Base-by-base conservation (phyloP, 2,888 invertebrate species). In the Chloroclysta siterata region DNA sequence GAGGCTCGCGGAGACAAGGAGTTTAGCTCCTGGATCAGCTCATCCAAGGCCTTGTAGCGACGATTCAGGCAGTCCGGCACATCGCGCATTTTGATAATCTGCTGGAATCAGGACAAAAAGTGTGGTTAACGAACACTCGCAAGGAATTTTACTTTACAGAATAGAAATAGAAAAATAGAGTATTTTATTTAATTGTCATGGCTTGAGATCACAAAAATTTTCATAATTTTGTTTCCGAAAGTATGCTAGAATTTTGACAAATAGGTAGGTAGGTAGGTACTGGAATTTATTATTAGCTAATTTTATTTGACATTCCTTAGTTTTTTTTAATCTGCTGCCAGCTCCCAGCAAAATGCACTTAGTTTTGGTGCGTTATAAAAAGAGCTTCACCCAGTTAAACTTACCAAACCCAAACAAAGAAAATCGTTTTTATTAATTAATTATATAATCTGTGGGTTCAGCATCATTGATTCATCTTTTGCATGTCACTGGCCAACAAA, bases 31-130 rank as follows among this genome's bases (percentile, higher is more conserved):
- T 72, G 72, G 0, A 91, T 79, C 5, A 91, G 70, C 1, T 83
- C 78, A 48, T 90, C 89, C 41, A 91, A 60, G 0, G 79, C 83
- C 54, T 73, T 70, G 63, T 89, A 87, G 0, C 90, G 85, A 6
- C 82, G 82, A 42, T 72, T 81, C 29, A 89, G 66, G 68, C 90
- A 90, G 46, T 84, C 83, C 33, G 90, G 89, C 60, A 85, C 55
- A 11, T 82, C 80, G 41, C 66, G 80, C 89, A 89, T 89, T 63
- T 65, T 78, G 17, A 36, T 28, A 33, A 17, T 5, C 15, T 47
- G n/a, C 29, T 53, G 39, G 39, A 52, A 36, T 22, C 42, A 47
- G 8, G 11, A 28, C 15, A 14, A 10, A 13, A 42, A 36, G 22
- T 22, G 13, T 33, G 10, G 17, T 2, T 33, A 2, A 39, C 48